Base-by-base conservation (phyloP, 2,888 invertebrate genomes). In the Plagodis dolabraria region DNA sequence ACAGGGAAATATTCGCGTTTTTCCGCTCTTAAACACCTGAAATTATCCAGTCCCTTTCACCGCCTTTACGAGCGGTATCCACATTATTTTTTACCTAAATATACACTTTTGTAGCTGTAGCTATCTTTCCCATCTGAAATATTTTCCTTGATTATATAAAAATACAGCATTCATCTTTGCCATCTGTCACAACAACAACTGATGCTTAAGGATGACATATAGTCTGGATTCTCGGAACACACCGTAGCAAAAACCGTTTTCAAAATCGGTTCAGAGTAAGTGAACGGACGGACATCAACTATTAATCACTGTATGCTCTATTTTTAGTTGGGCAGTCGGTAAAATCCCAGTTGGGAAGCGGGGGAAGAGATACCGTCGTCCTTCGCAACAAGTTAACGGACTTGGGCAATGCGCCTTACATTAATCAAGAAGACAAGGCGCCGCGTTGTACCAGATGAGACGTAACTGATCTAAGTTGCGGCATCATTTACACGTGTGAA, bases 321-420 rank as follows among this genome's bases (percentile, higher is more conserved):
- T 79, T 79, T 71, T 77, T 77, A 75, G 76, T 72, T 69, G 67
- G 67, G 68, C 72, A n/a, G n/a, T n/a, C n/a, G n/a, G n/a, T n/a
- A n/a, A 56, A 60, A 66, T 65, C 68, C 67, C 65, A 75, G 74
- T 74, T 73, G 69, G 74, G 68, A 76, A 77, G 75, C 75, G 75
- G 72, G 72, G 73, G 74, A 64, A 74, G 69, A 73, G 75, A 82
- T 77, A 76, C 74, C 73, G 73, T 78, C 2, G 10, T 5, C 76
- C 76, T 77, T 83, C 76, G 82, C 85, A 87, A 86, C 83, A 85
- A 87, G 84, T 85, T 82, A 83, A 74, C 75, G 69, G 70, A 72
- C 75, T 78, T 63, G 67, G 72, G 70, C 72, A 76, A 74, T 74
- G 75, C 74, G 76, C 68, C 69, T 78, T 72, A 73, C 83, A 88